Evolutionary conservation across 2,113 vertebrate species (phyloP).

Genomic region (Anolis carolinensis): DNA sequence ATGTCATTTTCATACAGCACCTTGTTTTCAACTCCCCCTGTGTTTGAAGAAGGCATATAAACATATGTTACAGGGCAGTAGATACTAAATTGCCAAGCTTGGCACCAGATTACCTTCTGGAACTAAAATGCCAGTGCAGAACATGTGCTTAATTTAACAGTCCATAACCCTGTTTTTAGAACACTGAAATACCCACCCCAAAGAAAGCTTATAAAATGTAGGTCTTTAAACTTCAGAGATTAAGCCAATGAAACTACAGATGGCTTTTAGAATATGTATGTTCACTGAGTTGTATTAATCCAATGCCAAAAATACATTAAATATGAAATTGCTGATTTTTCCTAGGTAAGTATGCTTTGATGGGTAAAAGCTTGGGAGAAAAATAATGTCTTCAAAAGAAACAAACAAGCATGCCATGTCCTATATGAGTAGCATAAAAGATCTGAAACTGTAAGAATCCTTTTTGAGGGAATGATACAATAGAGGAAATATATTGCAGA

Average conservation of each 20-base stretch:
- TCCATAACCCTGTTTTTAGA: slow-evolving; percentile 68
- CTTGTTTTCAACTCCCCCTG: slow-evolving; percentile 59
- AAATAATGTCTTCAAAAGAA: slow-evolving; percentile 40
- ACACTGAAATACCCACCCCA: slow-evolving; percentile 61
- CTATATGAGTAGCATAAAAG: slow-evolving; percentile 42
- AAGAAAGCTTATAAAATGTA: slow-evolving; percentile 65
- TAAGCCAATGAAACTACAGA: slow-evolving; percentile 45
- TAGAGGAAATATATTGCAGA: no score
- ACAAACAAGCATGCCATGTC: slow-evolving; percentile 33
- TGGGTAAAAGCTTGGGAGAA: slow-evolving; percentile 47
- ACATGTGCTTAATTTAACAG: slow-evolving; percentile 71
- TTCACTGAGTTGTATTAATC: slow-evolving; percentile 58
- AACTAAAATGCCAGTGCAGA: slow-evolving; percentile 70
- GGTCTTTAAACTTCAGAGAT: slow-evolving; percentile 67
- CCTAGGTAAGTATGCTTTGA: slow-evolving; percentile 41
- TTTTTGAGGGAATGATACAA: slow-evolving; percentile 36
- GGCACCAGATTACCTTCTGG: slow-evolving; percentile 65
- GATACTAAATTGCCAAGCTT: slow-evolving; percentile 69
- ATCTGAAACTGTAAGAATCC: slow-evolving; percentile 38
- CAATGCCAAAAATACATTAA: slow-evolving; percentile 45
- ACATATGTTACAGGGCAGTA: slow-evolving; percentile 60
- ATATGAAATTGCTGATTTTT: slow-evolving; percentile 37
- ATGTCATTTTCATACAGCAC: slow-evolving; percentile 52
- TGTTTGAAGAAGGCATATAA: slow-evolving; percentile 61
- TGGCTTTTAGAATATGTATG: slow-evolving; percentile 41